Base-by-base conservation (phyloP, 2,113 vertebrate species). In the Mus pahari region DNA sequence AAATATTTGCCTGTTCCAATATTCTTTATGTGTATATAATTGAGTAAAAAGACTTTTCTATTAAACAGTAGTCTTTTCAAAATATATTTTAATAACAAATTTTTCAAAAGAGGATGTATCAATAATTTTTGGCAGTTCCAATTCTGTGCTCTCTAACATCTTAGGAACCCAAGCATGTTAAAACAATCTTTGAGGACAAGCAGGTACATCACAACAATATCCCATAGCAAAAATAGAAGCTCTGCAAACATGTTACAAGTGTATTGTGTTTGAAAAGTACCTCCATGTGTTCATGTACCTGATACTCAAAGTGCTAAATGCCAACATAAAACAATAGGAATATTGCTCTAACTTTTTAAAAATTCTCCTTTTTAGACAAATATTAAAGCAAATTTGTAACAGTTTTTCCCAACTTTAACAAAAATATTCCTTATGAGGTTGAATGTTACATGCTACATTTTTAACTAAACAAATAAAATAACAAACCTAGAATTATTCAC, bases 291-390 rank as follows among this genome's bases (percentile, higher is more conserved):
- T 86, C 55, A 68, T 75, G 8, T 16, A 60, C 22, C 33, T 81
- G 91, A 68, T 10, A 79, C 62, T 89, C 74, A 87, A 95, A 82
- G n/a, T 48, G 4, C 90, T 66, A 86, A 62, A 20, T 62, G 45
- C 12, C 48, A 9, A 26, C 0, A 0, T 48, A 82, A 83, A 81
- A 68, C n/a, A 86, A 26, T 79, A 22, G 74, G 86, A 73, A 8
- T 82, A 90, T 55, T 81, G 20, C 36, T 89, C 55, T 62, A 68
- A 93, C 89, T 94, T 97, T 48, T 96, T 66, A 94, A 96, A 66
- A 94, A 86, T 48, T 89, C 83, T 10, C 89, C 53, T 84, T 96
- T 53, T 89, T 86, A 39, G 1, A 64, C 33, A 24, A 50, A 8
- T 39, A 22, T 86, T 71, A 86, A 83, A 84, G 70, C 5, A 74